A percentile compares a stretch with the other conserved stretches of the same genome.
These are phyloP conservation scores for Hipposideros larvatus DNA, from an alignment of 2,797 vertebrate genomes.

Conservation along the genomic window DNA sequence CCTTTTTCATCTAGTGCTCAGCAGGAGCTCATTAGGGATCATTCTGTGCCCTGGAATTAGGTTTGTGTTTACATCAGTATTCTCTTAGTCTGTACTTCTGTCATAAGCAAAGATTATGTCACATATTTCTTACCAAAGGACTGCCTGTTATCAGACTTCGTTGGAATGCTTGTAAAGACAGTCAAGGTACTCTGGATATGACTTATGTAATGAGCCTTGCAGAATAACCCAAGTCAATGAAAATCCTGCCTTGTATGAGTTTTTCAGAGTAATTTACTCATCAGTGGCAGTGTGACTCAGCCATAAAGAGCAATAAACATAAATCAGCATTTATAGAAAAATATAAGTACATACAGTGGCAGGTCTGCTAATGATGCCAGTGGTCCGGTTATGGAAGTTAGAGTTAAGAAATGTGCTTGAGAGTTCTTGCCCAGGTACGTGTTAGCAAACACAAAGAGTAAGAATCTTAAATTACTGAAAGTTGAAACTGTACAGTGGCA, in stretches of 20 bases:
- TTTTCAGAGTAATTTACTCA: slow-evolving; percentile 1
- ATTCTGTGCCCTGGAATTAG: background rate
- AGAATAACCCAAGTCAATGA: slow-evolving; percentile 42
- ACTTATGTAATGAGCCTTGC: background rate
- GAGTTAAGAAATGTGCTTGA: slow-evolving; percentile 44
- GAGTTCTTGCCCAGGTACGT: slow-evolving; percentile 12
- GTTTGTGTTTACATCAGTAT: slow-evolving; percentile 47
- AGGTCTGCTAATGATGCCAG: slow-evolving; percentile 1
- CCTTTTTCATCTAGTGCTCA: slow-evolving; percentile 13
- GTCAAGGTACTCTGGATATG: background rate
- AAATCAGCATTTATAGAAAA: slow-evolving; percentile 57
- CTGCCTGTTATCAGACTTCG: background rate
- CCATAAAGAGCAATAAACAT: slow-evolving; percentile 48
- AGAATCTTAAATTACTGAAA: background rate
- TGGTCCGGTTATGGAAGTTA: slow-evolving; percentile 43
- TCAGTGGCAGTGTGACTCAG: slow-evolving; percentile 50
- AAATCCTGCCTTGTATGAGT: background rate
- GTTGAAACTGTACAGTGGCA: slow-evolving; percentile 64
- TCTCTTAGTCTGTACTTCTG: slow-evolving; percentile 41
- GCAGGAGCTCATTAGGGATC: background rate
- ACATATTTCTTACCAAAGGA: background rate
- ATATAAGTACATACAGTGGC: slow-evolving; percentile 36
- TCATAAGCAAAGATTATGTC: background rate
- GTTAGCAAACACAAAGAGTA: slow-evolving; percentile 60
- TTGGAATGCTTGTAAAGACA: slow-evolving; percentile 22